A percentile compares a stretch with the other conserved stretches of the same genome.
Evolutionary conservation across 2,113 vertebrate genomes (phyloP).

Genomic region (Odobenus rosmarus): DNA sequence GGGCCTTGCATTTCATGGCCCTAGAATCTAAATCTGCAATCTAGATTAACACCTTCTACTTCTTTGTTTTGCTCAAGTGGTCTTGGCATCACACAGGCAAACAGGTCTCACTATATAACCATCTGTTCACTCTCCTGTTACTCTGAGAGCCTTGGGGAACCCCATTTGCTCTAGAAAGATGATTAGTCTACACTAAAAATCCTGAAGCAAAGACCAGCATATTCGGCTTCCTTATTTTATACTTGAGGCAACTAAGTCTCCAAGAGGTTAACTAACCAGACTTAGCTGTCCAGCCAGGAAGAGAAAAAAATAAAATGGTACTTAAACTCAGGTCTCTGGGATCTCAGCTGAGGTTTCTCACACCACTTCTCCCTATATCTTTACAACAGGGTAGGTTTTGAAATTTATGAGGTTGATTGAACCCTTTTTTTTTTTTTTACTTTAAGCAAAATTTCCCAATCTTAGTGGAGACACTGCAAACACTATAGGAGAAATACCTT

Average conservation of each 20-base stretch:
- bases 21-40: not conserved
- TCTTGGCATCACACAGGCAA: not conserved
- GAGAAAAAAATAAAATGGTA: not conserved
- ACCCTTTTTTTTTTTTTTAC: not conserved
- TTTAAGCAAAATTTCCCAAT: slow-evolving; percentile 25
- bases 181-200: not conserved
- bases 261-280: not conserved
- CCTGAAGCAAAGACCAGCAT: not conserved
- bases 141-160: not conserved
- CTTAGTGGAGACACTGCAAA: not conserved
- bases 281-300: not conserved
- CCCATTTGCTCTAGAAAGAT: not conserved
- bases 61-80: not conserved
- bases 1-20: not conserved
- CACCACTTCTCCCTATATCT: not conserved
- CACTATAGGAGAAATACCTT: not conserved
- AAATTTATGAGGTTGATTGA: not conserved
- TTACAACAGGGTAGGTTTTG: not conserved
- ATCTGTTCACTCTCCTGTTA: not conserved
- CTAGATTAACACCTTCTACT: not conserved
- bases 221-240: not conserved
- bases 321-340: not conserved
- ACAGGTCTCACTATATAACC: not conserved
- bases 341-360: not conserved
- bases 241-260: not conserved